Evolutionary conservation across 92 coral and sea anemone genomes (phyloP), one percentile per base, ranked within the genome.

Genomic region (Porites rus): DNA sequence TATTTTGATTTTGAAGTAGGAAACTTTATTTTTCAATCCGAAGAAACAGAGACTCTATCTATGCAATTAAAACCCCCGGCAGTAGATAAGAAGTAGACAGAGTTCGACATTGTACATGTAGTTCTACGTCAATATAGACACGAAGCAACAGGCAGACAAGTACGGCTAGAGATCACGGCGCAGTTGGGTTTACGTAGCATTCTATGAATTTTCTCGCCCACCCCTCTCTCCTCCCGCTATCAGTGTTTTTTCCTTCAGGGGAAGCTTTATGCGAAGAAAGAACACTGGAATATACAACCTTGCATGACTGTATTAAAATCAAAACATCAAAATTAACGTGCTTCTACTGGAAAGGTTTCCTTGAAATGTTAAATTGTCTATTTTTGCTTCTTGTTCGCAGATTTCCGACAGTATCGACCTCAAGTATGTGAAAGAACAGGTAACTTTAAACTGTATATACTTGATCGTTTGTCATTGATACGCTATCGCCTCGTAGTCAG

Each of bases 381-480:
- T 51, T 70, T 10, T 51, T 53, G 20, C 28, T 51, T 56, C 19
- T 65, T 53, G 20, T 43, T 53, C 17, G 10, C 85, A 94, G 98
- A 85, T 87, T 31, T 80, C 93, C 9, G 74, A 91, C 85, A 76
- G 80, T 80, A 80, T 94, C 61, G 91, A 94, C 65, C 87, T 76
- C 60, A 74, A 85, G 12, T 92, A 94, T 77, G 98, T 94, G 64
- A 92, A 83, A 69, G 92, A 90, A 21, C 98, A 94, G 98, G 98
- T 94, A 54, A 82, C 16, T 38, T 38, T 38, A 38, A 38, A 38
- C 46, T 38, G 46, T 1, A 1, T 38, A 38, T 38, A 38, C 46
- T 38, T 38, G 46, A 38, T 38, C 46, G 46, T 5, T 38, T 38
- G 46, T 38, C 46, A 38, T 3, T 38, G 6, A 38, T 38, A 38